These are phyloP conservation scores for Eulemur rufifrons DNA, from an alignment of 2,113 vertebrate genomes.

Conservation along the genomic window DNA sequence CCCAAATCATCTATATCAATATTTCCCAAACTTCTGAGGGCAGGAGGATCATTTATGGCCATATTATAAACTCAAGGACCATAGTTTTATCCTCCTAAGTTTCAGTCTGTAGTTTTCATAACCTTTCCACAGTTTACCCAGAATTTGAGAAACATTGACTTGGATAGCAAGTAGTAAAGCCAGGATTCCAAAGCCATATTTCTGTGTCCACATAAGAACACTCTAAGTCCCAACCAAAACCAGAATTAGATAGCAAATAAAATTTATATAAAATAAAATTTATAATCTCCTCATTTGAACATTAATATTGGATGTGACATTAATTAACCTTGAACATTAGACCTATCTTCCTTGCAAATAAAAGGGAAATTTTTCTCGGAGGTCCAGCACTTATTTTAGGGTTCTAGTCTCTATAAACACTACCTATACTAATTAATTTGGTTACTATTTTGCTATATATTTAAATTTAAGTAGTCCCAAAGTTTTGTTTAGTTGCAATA, in stretches of 20 bases:
- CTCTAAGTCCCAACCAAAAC: background rate
- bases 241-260: background rate
- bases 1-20: background rate
- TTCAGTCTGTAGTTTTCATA: background rate
- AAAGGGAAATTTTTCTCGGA: background rate
- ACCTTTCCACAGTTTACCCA: background rate
- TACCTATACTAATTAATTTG: background rate
- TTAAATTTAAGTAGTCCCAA: constrained; percentile 26
- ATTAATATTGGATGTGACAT: background rate
- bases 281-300: background rate
- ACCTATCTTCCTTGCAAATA: background rate
- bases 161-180: background rate
- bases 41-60: background rate
- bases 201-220: background rate
- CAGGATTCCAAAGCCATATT: background rate
- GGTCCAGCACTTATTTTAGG: background rate
- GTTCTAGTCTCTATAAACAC: background rate
- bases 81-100: background rate
- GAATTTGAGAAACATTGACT: background rate
- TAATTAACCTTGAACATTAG: background rate
- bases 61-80: background rate
- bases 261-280: background rate
- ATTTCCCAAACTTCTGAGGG: background rate
- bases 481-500: background rate
- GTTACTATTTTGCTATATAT: background rate